Evolutionary conservation across 2,797 vertebrate species (phyloP).

Genomic region (Helostoma temminkii): DNA sequence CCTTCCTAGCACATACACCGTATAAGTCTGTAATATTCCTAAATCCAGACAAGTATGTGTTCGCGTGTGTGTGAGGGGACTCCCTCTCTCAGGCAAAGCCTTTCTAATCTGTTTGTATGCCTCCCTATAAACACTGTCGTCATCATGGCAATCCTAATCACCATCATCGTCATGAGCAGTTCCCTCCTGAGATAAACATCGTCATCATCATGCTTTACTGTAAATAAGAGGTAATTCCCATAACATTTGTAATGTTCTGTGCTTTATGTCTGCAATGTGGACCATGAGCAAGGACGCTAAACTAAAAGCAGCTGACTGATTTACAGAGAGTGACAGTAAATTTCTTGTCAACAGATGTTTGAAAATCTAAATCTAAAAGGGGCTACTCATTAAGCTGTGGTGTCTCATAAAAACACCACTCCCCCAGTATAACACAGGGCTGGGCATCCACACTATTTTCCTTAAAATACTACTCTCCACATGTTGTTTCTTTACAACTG

Average conservation of each 20-base stretch:
- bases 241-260: constrained; percentile 13
- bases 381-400: too few species aligned
- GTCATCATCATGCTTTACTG: constrained; percentile 40
- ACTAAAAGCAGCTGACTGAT: constrained; percentile 34
- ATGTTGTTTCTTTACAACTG: constrained; percentile 62
- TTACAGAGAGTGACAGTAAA: constrained; percentile 6
- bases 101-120: constrained; percentile 67
- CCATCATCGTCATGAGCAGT: constrained; percentile 59
- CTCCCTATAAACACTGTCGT: constrained; percentile 59
- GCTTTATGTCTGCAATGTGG: constrained; percentile 1
- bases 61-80: constrained; percentile 42
- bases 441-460: constrained; percentile 28
- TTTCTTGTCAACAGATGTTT: constrained; percentile 20
- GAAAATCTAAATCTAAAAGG: constrained; percentile 29
- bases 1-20: constrained; percentile 23
- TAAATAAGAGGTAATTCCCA: constrained; percentile 53
- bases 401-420: too few species aligned
- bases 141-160: constrained; percentile 73
- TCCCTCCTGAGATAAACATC: constrained; percentile 48
- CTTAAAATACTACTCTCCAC: constrained; percentile 34
- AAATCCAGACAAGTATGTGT: constrained; percentile 55
- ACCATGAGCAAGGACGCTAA: constrained; percentile 21
- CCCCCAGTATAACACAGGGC: constrained; percentile 40
- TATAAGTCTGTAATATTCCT: constrained; percentile 54
- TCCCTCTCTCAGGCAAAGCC: constrained; percentile 69